These are phyloP conservation scores for Sebastes paucispinis DNA, from an alignment of 2,797 vertebrate species.

Conservation along the genomic window DNA sequence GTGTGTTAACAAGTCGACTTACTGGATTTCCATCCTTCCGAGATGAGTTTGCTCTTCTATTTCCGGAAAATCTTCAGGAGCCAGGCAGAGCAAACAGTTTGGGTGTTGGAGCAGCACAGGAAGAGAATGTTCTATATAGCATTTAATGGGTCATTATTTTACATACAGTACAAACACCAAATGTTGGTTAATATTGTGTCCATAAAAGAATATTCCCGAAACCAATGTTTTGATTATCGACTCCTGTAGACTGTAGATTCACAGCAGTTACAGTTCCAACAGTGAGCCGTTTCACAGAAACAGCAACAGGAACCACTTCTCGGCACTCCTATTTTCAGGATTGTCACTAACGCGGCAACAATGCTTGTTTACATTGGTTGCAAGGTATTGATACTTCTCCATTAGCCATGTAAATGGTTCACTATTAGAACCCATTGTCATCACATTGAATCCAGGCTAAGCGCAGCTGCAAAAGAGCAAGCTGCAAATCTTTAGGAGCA, in stretches of 20 bases:
- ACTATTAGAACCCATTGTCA: background rate
- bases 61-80: no score
- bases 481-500: background rate
- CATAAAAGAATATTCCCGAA: background rate
- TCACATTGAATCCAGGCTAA: background rate
- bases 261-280: background rate
- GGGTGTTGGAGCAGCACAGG: no score
- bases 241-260: background rate
- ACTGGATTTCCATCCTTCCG: background rate
- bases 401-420: background rate
- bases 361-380: background rate
- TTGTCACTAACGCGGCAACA: background rate
- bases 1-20: background rate
- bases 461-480: background rate
- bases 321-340: no score
- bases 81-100: no score
- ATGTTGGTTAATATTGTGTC: background rate
- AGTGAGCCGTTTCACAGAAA: background rate
- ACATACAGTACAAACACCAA: background rate
- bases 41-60: background rate
- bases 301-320: no score
- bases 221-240: background rate
- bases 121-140: no score
- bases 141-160: background rate
- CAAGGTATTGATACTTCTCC: background rate